Conservation (phyloP, 2,888 invertebrate species). For the Drosophila fungiperda region DNA sequence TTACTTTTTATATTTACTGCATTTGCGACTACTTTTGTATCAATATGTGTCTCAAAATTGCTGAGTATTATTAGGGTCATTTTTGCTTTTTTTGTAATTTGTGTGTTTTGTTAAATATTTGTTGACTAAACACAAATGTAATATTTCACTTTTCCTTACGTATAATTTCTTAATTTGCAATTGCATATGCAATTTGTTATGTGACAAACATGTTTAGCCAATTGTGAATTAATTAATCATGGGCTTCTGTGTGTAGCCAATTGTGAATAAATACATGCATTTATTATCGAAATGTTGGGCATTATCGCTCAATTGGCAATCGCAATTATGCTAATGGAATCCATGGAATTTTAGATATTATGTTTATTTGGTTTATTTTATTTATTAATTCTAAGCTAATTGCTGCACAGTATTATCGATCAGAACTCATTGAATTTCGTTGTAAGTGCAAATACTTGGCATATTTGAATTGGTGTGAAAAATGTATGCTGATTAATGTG, state of each 20-base stretch:
- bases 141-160: constrained; percentile 1
- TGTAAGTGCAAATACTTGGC: background rate
- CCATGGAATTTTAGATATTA: constrained; percentile 39
- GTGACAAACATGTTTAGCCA: constrained; percentile 9
- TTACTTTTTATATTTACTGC: background rate
- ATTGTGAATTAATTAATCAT: constrained; percentile 26
- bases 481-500: background rate
- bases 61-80: too few relatives aligned
- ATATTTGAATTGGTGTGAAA: background rate
- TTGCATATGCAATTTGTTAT: constrained; percentile 16
- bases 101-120: background rate
- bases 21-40: background rate
- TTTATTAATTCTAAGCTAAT: constrained; percentile 36
- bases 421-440: background rate
- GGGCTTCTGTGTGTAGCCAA: background rate
- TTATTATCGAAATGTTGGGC: constrained; percentile 30
- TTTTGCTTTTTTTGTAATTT: background rate
- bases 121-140: constrained; percentile 4
- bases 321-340: constrained; percentile 53
- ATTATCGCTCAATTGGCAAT: constrained; percentile 53
- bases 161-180: constrained; percentile 45
- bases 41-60: background rate
- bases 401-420: background rate
- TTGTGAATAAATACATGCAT: constrained; percentile 4
- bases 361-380: constrained; percentile 17